phyloP scores from a whole-genome alignment of 2,888 invertebrate species.

The Perdita meconis region DNA sequence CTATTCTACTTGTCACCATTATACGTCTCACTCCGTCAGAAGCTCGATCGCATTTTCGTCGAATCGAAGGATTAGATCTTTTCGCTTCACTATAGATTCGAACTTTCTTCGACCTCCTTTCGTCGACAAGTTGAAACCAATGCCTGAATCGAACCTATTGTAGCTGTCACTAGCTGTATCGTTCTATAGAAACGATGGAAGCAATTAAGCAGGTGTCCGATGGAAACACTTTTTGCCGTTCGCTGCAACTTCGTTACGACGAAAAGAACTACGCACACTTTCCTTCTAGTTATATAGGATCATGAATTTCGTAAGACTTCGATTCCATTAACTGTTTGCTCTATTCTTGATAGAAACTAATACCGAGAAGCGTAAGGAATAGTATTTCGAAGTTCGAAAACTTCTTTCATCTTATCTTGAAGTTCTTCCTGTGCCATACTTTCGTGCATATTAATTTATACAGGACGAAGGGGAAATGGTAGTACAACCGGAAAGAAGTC shows the following conservation, averaged over 20 bases:
- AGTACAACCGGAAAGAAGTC: too few species aligned
- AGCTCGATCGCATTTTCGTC: slow-evolving; percentile 9
- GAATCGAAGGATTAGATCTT: neutral
- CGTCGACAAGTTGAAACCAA: neutral
- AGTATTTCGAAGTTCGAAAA: too few species aligned
- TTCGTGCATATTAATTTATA: neutral
- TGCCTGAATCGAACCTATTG: neutral
- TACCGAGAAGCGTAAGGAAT: too few species aligned
- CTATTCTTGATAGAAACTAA: too few species aligned
- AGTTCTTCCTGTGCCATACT: too few species aligned
- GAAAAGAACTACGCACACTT: neutral
- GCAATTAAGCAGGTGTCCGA: neutral
- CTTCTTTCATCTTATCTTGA: too few species aligned
- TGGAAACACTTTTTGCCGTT: neutral
- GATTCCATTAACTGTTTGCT: too few species aligned
- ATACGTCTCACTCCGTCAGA: neutral
- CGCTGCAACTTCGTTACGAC: neutral
- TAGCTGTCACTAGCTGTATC: slow-evolving; percentile 13
- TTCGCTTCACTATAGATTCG: neutral
- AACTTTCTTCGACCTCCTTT: slow-evolving; percentile 12
- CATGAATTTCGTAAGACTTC: too few species aligned
- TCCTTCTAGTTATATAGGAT: too few species aligned
- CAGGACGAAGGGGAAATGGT: too few species aligned
- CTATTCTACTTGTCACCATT: neutral
- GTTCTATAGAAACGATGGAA: neutral